Conservation (phyloP, 2,888 invertebrate species). For the Nysson spinosus region DNA sequence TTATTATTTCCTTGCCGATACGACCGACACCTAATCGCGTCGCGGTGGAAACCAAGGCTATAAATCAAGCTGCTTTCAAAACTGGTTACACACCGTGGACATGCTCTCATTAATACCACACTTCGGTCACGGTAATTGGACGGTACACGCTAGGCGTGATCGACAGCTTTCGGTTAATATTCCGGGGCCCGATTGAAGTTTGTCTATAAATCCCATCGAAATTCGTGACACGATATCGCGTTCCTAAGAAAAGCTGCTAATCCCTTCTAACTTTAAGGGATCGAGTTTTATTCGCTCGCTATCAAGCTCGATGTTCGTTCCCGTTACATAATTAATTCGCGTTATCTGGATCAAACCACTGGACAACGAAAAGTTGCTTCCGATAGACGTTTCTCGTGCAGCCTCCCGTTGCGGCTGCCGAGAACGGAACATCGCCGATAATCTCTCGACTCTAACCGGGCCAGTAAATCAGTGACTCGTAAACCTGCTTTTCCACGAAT, state of each 20-base stretch:
- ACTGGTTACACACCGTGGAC: slow-evolving; percentile 48
- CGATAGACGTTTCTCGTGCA: not conserved
- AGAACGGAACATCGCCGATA: slow-evolving; percentile 5
- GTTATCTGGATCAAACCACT: not conserved
- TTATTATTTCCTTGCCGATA: slow-evolving; percentile 30
- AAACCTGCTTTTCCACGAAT: slow-evolving; percentile 29
- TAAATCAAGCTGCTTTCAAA: slow-evolving; percentile 55
- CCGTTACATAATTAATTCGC: not conserved
- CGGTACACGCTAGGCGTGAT: slow-evolving; percentile 29
- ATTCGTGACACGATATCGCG: not conserved
- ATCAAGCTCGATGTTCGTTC: not conserved
- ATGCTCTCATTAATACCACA: slow-evolving; percentile 50
- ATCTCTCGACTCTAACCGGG: slow-evolving; percentile 12
- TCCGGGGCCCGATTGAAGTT: no score
- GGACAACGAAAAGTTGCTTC: not conserved
- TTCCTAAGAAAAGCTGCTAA: not conserved
- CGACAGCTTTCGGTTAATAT: slow-evolving; percentile 39
- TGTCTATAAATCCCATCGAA: no score
- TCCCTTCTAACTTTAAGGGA: not conserved
- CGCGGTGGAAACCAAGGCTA: slow-evolving; percentile 38
- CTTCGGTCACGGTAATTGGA: slow-evolving; percentile 53
- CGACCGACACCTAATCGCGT: slow-evolving; percentile 33
- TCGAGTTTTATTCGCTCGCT: no score
- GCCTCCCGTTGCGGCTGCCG: not conserved
- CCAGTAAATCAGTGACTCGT: slow-evolving; percentile 9